Evolutionary conservation across 2,888 invertebrate species (phyloP), one percentile per base, ranked within the genome.

Genomic region (Gibbula magus): DNA sequence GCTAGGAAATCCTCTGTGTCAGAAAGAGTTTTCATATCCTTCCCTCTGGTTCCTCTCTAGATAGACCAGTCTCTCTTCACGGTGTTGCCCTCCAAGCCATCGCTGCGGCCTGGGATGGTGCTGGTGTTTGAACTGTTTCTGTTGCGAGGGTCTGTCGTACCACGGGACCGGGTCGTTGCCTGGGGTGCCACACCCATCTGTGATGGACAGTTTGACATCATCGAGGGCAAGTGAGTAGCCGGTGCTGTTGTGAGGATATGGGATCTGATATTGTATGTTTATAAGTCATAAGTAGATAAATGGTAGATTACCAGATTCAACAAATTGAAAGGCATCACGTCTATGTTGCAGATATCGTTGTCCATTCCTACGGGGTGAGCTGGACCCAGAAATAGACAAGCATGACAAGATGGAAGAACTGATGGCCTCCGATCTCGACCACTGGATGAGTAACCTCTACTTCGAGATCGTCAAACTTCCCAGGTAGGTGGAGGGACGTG

Each of bases 381-480:
- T 91, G 86, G 91, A 92, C 77, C 81, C 84, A 3, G 77, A 81
- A 52, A 88, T 92, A 20, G 89, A 90, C 79, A 92, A 91, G 81
- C 91, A 92, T 79, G 90, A 90, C 78, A 91, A 87, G 77, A 85
- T 91, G 7, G 92, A 92, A 79, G 84, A 88, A 73, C 84, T 92
- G 53, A 89, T 91, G 78, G 86, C 91, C 4, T 86, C 87, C 18
- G 92, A 92, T 75, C 82, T 92, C 29, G 92, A 92, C 79, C 91
- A 92, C 82, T 92, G 92, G 92, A 83, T 92, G 82, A 88, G 89
- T 79, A 92, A 92, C 84, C 81, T 91, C 75, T 92, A 92, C 84
- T 88, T 92, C 81, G 91, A 92, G 77, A 88, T 92, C 32, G 86
- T 92, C 80, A 89, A 89, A 77, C 86, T 92, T 16, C 92, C 92